Percentiles rank a stretch among this genome's conserved stretches.
Evolutionary conservation across 1,140 invertebrate species (phyloP).

Genomic region (Eriosoma lanigerum): DNA sequence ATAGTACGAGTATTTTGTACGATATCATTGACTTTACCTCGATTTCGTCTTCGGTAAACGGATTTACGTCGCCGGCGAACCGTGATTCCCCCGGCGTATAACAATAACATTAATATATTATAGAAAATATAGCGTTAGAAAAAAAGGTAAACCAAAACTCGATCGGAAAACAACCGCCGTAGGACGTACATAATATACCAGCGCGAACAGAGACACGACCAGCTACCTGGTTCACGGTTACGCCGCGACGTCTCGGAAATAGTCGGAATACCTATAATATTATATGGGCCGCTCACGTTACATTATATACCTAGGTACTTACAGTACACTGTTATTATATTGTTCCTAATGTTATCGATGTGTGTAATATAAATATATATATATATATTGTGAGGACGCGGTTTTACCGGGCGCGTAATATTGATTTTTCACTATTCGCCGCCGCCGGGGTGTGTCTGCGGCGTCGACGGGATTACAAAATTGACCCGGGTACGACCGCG

Average conservation of each 20-base stretch:
- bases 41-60: neutral
- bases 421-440: conserved; percentile 14
- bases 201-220: neutral
- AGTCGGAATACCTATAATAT: no score
- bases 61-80: neutral
- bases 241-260: neutral
- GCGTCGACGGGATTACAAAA: neutral
- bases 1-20: no score
- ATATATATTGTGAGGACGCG: neutral
- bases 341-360: neutral
- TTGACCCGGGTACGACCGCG: conserved; percentile 46
- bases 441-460: conserved; percentile 36
- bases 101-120: no score
- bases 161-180: neutral
- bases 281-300: no score
- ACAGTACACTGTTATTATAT: no score
- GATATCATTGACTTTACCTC: no score
- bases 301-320: no score
- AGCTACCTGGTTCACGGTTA: neutral
- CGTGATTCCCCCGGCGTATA: neutral
- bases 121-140: no score
- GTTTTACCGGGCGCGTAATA: conserved; percentile 13
- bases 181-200: neutral
- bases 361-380: no score
- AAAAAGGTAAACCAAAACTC: neutral